Conservation (phyloP, 2,888 invertebrate species). For the Hedya salicella region DNA sequence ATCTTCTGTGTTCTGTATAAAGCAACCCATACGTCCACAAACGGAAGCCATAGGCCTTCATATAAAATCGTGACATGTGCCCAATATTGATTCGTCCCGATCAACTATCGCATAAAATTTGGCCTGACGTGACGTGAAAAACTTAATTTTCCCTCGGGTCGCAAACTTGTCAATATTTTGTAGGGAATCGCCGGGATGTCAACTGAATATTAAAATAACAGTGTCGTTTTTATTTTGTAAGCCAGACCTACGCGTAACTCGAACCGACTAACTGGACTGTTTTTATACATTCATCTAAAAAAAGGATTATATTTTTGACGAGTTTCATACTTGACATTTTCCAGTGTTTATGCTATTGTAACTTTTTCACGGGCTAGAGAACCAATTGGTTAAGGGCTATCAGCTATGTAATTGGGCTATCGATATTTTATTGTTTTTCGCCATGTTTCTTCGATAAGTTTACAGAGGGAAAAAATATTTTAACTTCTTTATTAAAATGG, state of each 20-base stretch:
- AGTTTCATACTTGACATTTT: too few relatives aligned
- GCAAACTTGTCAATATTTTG: constrained; percentile 45
- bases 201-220: constrained; percentile 12
- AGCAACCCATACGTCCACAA: too few relatives aligned
- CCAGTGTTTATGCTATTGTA: too few relatives aligned
- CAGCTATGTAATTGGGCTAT: too few relatives aligned
- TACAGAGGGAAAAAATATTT: too few relatives aligned
- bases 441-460: too few relatives aligned
- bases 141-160: constrained; percentile 48
- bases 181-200: constrained; percentile 30
- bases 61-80: neutral
- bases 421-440: too few relatives aligned
- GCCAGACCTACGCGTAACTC: neutral
- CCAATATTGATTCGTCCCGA: constrained; percentile 46
- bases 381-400: too few relatives aligned
- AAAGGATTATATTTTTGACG: too few relatives aligned
- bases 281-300: too few relatives aligned
- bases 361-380: too few relatives aligned
- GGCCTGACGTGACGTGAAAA: constrained; percentile 47
- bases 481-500: too few relatives aligned
- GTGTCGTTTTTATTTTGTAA: neutral
- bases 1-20: neutral
- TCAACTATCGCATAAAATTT: constrained; percentile 46
- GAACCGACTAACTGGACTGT: neutral
- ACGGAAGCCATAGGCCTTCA: neutral